These are phyloP conservation scores for Planiliza haematocheilus DNA, from an alignment of 2,113 vertebrate species.

Conservation along the genomic window DNA sequence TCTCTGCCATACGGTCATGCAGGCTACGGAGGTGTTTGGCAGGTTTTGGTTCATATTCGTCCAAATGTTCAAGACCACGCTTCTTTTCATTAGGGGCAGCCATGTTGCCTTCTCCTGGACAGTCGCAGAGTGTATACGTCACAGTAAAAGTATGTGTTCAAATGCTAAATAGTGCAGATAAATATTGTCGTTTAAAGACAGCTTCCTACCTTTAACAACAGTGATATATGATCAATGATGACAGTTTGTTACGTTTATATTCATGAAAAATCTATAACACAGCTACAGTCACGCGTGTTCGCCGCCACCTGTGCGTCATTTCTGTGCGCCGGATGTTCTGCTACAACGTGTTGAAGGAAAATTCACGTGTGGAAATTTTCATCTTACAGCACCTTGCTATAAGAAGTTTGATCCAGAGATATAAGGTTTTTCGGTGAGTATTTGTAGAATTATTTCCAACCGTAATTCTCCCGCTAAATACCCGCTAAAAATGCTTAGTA, in stretches of 20 bases:
- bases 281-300: too few species aligned
- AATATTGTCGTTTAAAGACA: neutral
- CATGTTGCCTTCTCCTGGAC: conserved; percentile 79
- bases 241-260: neutral
- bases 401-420: neutral
- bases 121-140: conserved; percentile 71
- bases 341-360: conserved; percentile 67
- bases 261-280: neutral
- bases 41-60: conserved; percentile 85
- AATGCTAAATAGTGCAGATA: neutral
- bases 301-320: conserved; percentile 21
- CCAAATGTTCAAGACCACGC: conserved; percentile 85
- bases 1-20: conserved; percentile 82
- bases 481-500: neutral
- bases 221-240: too few species aligned
- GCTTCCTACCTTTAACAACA: neutral
- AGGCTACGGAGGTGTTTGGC: conserved; percentile 78
- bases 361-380: conserved; percentile 66
- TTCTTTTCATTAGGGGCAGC: conserved; percentile 78
- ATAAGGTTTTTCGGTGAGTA: conserved; percentile 57
- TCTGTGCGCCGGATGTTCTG: conserved; percentile 58
- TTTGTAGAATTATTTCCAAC: neutral
- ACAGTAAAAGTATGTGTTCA: conserved; percentile 19
- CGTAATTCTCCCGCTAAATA: neutral
- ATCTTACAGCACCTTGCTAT: neutral